phyloP scores from a whole-genome alignment of 2,888 invertebrate species.

The Melieria crassipennis region DNA sequence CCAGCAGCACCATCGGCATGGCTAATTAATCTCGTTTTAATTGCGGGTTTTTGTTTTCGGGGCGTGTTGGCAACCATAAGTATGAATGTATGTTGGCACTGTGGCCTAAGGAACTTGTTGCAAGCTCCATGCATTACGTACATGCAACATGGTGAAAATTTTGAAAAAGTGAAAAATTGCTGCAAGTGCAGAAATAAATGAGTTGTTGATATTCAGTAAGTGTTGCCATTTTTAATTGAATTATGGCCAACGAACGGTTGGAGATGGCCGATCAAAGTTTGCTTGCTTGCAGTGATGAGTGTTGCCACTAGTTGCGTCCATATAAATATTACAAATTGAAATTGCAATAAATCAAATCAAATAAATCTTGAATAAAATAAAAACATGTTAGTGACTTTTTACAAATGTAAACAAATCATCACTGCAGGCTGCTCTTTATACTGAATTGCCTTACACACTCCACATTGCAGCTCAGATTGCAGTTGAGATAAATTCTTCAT shows the following conservation, averaged over 20 bases:
- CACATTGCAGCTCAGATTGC: too few species aligned
- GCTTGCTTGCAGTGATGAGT: too few species aligned
- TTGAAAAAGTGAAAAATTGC: slow-evolving; percentile 34
- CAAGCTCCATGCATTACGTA: slow-evolving; percentile 17
- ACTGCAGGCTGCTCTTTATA: too few species aligned
- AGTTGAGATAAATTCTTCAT: too few species aligned
- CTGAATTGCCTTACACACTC: too few species aligned
- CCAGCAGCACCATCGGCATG: slow-evolving; percentile 45
- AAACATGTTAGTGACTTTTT: too few species aligned
- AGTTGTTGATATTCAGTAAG: slow-evolving; percentile 36
- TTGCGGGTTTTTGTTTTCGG: slow-evolving; percentile 49
- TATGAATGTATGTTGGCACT: not conserved
- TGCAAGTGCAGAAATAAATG: slow-evolving; percentile 35
- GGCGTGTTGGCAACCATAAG: not conserved
- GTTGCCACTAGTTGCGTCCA: too few species aligned
- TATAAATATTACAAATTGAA: too few species aligned
- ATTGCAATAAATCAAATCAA: too few species aligned
- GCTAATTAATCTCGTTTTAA: slow-evolving; percentile 63
- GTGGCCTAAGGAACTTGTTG: slow-evolving; percentile 27
- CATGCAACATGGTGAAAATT: slow-evolving; percentile 12
- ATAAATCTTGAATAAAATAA: too few species aligned
- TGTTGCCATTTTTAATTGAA: slow-evolving; percentile 37
- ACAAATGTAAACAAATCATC: too few species aligned
- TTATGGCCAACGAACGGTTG: slow-evolving; percentile 22
- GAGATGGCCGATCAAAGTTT: not conserved